Base-by-base conservation (phyloP, 1,140 invertebrate species). In the Lepidostoma basale region DNA sequence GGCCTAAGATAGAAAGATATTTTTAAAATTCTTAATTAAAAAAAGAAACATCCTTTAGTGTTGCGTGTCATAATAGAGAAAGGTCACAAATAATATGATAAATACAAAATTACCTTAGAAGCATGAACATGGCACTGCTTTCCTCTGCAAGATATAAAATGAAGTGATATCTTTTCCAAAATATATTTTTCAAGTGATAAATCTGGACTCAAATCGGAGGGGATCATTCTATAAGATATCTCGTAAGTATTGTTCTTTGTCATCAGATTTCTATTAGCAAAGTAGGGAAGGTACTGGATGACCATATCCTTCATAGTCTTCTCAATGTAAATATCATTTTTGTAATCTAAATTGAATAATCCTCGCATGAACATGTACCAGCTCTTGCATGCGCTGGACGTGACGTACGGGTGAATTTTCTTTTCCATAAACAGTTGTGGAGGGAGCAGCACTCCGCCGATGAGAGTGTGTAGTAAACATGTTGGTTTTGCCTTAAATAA, bases 341-440 rank as follows among this genome's bases (percentile, higher is more conserved):
- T 70, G 36, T 70, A 44, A 47, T 73, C 72, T 39, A 73, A 58
- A 28, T 62, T 52, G 23, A 56, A 65, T 23, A 73, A 58, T 16
- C 72, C 72, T 28, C 20, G 60, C 72, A 73, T 73, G 30, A 73
- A 70, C 45, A 70, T 68, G 47, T 68, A 73, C 72, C 72, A 73
- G 26, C 65, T 68, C 52, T 65, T 73, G 28, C 72, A 73, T 16
- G 70, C 56, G 23, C 64, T 52, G 5, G 62, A 25, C 10, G 47
- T 58, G 12, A 68, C 33, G 12, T 73, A 65, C 1, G 60, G 54
- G 59, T 70, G 72, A 12, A 67, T n/a, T 60, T 70, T 73, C 36
- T 73, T 73, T 3, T 70, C 72, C 68, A 73, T 70, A 47, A 73
- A 73, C 9, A 73, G 4, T 70, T 73, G 72, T 9, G 68, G 68